Evolutionary conservation across 2,113 vertebrate genomes (phyloP).

Genomic region (Fulmarus glacialis): DNA sequence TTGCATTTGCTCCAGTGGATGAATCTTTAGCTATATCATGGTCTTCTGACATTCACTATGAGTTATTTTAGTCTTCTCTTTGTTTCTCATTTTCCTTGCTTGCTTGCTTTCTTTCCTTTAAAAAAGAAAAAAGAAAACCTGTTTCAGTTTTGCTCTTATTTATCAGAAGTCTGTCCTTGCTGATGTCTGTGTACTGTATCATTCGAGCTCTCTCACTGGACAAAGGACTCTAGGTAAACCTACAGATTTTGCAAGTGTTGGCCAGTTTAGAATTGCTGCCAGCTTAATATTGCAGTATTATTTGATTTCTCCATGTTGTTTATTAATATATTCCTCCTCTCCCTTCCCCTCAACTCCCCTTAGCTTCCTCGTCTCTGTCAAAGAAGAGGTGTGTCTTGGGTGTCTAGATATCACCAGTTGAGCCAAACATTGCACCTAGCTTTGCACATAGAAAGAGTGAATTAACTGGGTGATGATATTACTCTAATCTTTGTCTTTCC

Average conservation of each 20-base stretch:
- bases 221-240: neutral
- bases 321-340: neutral
- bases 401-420: neutral
- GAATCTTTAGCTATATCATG: neutral
- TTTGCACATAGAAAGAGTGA: neutral
- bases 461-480: neutral
- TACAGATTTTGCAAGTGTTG: neutral
- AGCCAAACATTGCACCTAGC: neutral
- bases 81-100: neutral
- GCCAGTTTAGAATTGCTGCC: neutral
- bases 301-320: neutral
- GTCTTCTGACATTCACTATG: neutral
- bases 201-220: neutral
- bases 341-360: too few species aligned
- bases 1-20: neutral
- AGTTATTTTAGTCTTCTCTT: neutral
- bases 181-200: neutral
- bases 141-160: neutral
- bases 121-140: neutral
- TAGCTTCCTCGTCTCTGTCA: neutral
- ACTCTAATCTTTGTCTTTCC: neutral
- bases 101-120: too few species aligned
- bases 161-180: neutral
- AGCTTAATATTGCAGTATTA: neutral
- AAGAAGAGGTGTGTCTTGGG: neutral